Conservation (phyloP, 2,888 invertebrate species). For the Ferrisia virgata region DNA sequence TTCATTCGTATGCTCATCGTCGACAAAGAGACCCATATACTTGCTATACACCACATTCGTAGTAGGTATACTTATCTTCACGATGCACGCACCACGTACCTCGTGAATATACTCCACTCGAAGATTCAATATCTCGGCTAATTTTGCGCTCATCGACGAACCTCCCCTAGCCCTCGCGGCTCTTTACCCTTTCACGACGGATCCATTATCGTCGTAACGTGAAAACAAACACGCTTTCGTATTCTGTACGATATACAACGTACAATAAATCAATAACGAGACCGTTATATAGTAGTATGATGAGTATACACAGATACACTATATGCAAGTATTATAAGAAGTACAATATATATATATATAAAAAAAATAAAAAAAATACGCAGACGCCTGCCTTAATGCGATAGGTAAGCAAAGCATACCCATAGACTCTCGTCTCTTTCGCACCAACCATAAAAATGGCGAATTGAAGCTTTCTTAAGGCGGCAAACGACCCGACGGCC, state of each 20-base stretch:
- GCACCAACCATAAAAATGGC: neutral
- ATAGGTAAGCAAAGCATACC: neutral
- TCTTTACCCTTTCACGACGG: neutral
- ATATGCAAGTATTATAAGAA: too few relatives aligned
- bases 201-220: neutral
- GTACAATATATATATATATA: too few relatives aligned
- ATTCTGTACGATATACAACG: neutral
- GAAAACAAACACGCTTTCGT: neutral
- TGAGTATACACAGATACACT: too few relatives aligned
- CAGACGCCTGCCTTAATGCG: too few relatives aligned
- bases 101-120: too few relatives aligned
- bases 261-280: neutral
- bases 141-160: neutral
- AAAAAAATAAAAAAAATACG: too few relatives aligned
- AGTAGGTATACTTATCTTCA: neutral
- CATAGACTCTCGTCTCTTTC: neutral
- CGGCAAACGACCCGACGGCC: neutral
- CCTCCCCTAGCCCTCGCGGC: neutral
- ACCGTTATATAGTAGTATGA: constrained; percentile 16
- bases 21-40: neutral
- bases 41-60: neutral
- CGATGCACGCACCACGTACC: neutral
- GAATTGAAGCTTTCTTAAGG: neutral
- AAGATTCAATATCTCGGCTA: neutral
- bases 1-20: neutral